phyloP scores from a whole-genome alignment of 1,140 invertebrate species.

The Homarus americanus region DNA sequence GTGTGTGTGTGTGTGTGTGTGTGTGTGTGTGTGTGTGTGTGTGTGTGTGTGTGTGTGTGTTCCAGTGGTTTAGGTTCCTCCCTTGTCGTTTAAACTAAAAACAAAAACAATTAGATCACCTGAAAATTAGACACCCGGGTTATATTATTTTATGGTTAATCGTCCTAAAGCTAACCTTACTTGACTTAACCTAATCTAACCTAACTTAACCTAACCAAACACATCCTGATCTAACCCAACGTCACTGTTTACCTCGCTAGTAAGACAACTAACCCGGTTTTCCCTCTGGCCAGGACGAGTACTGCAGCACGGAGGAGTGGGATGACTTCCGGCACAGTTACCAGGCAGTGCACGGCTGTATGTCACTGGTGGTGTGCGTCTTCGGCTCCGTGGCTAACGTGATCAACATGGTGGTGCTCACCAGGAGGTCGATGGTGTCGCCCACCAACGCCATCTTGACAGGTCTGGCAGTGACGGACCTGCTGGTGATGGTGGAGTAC shows the following conservation, averaged over 20 bases:
- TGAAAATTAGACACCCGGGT: no score
- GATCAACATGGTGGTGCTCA: constrained; percentile 96
- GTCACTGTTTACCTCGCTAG: no score
- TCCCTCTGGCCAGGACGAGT: neutral
- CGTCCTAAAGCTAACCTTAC: no score
- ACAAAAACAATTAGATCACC: no score
- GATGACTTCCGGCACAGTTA: constrained; percentile 71
- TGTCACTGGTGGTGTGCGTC: constrained; percentile 89
- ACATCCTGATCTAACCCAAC: no score
- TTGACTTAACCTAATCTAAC: no score
- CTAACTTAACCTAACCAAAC: no score
- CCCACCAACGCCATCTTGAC: constrained; percentile 94
- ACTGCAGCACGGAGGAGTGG: constrained; percentile 71
- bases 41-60: neutral
- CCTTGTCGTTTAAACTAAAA: neutral
- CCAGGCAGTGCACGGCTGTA: constrained; percentile 84
- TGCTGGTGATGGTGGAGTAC: constrained; percentile 95
- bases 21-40: neutral
- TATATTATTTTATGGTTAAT: no score
- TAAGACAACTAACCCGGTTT: no score
- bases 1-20: constrained; percentile 11
- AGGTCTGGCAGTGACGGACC: constrained; percentile 93
- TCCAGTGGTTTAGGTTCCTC: no score
- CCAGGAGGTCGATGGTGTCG: constrained; percentile 91
- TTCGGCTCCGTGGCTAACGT: constrained; percentile 95